These are phyloP conservation scores for Cydia fagiglandana DNA, from an alignment of 1,140 invertebrate species.

Conservation along the genomic window DNA sequence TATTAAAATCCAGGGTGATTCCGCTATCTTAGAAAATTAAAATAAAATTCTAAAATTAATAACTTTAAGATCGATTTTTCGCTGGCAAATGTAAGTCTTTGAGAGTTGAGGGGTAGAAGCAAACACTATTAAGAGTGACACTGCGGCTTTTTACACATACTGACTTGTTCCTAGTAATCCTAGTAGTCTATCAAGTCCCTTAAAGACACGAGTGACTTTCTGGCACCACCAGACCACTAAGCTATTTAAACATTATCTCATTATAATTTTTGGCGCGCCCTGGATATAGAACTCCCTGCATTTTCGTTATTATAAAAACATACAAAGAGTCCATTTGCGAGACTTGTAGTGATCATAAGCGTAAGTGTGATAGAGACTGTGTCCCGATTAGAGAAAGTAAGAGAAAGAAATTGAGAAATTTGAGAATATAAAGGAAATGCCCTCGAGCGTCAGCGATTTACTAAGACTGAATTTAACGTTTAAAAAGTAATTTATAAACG, in stretches of 20 bases:
- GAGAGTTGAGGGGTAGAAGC: no score
- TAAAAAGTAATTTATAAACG: constrained; percentile 21
- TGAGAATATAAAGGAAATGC: background rate
- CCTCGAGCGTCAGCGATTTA: constrained; percentile 23
- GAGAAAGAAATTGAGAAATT: constrained; percentile 19
- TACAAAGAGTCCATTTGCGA: constrained; percentile 38
- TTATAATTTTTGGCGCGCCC: constrained; percentile 21
- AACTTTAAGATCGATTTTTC: no score
- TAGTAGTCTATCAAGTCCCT: no score
- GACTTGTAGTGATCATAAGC: constrained; percentile 56
- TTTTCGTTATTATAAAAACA: constrained; percentile 38
- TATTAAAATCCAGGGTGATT: constrained; percentile 22
- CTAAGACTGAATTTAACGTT: constrained; percentile 26
- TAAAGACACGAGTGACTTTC: no score
- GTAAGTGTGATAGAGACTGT: constrained; percentile 59
- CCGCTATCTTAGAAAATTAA: no score
- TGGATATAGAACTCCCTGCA: constrained; percentile 40
- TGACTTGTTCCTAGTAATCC: no score
- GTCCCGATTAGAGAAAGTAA: constrained; percentile 37
- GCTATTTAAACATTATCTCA: no score
- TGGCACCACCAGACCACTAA: no score
- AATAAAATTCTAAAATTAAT: no score
- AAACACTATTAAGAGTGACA: no score
- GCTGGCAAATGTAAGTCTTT: no score
- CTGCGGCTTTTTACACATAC: no score